Percentiles rank a stretch among this genome's conserved stretches.
These are phyloP conservation scores for Micrasema minimum DNA, from an alignment of 1,140 invertebrate species.

Conservation along the genomic window DNA sequence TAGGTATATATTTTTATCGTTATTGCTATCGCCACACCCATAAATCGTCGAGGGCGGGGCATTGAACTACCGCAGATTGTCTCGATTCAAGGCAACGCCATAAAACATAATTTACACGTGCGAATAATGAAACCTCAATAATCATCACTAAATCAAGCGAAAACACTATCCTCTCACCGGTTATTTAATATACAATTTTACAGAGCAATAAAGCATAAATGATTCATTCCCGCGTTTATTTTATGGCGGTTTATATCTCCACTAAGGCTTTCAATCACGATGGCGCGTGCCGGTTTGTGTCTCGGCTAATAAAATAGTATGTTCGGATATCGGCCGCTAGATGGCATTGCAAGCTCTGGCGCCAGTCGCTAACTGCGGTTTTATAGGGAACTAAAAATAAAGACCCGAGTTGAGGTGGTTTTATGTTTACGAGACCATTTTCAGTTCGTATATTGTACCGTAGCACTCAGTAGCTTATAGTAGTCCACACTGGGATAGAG, in stretches of 20 bases:
- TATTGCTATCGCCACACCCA: constrained; percentile 51
- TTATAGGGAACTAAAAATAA: constrained; percentile 55
- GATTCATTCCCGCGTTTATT: constrained; percentile 6
- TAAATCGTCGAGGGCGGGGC: constrained; percentile 52
- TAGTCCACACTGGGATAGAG: constrained; percentile 10
- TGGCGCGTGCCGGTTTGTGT: constrained; percentile 42
- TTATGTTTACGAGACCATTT: constrained; percentile 64
- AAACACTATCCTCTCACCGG: constrained; percentile 6
- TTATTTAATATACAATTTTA: constrained; percentile 11
- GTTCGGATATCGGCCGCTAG: constrained; percentile 56
- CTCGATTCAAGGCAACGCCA: constrained; percentile 43
- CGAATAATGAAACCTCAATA: constrained; percentile 23
- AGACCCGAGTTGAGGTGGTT: constrained; percentile 52
- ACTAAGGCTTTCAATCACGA: constrained; percentile 33
- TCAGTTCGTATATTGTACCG: constrained; percentile 60
- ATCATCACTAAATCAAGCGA: constrained; percentile 8
- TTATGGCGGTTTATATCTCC: constrained; percentile 28
- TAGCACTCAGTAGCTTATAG: constrained; percentile 35
- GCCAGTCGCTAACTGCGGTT: constrained; percentile 47
- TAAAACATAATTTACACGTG: constrained; percentile 29
- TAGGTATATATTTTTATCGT: constrained; percentile 38
- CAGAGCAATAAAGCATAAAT: constrained; percentile 19
- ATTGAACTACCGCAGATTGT: constrained; percentile 48
- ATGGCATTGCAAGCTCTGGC: constrained; percentile 55
- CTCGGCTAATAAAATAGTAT: constrained; percentile 48